These are phyloP conservation scores for Gavialis gangeticus DNA, from an alignment of 2,113 vertebrate genomes.

Conservation along the genomic window DNA sequence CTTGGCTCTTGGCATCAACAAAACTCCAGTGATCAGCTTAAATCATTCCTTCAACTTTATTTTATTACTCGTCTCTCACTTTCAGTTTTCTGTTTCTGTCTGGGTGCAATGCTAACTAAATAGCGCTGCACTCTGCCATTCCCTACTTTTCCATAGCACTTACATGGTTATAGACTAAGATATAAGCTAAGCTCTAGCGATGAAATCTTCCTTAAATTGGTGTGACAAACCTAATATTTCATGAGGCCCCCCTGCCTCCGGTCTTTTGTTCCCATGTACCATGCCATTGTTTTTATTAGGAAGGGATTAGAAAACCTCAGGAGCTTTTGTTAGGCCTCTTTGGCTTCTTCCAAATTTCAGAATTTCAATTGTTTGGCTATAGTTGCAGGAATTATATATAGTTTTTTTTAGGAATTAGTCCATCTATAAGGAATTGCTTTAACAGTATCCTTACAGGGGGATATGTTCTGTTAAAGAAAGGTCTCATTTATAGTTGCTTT, in stretches of 20 bases:
- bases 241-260: neutral
- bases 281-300: neutral
- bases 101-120: neutral
- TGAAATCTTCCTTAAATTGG: neutral
- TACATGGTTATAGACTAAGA: neutral
- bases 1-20: neutral
- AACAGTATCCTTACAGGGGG: neutral
- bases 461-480: neutral
- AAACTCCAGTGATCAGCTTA: neutral
- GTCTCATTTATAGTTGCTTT: too few species aligned
- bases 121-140: neutral
- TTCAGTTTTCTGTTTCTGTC: neutral
- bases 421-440: neutral
- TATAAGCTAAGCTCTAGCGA: neutral
- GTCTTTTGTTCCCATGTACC: neutral
- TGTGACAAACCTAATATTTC: neutral
- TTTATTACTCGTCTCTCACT: neutral
- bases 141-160: neutral
- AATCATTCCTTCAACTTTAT: neutral
- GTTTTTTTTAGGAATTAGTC: neutral
- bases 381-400: neutral
- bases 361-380: neutral
- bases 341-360: neutral
- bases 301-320: neutral
- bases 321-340: neutral